Conservation (phyloP, 1,140 invertebrate species). For the Aphelenchoides besseyi region DNA sequence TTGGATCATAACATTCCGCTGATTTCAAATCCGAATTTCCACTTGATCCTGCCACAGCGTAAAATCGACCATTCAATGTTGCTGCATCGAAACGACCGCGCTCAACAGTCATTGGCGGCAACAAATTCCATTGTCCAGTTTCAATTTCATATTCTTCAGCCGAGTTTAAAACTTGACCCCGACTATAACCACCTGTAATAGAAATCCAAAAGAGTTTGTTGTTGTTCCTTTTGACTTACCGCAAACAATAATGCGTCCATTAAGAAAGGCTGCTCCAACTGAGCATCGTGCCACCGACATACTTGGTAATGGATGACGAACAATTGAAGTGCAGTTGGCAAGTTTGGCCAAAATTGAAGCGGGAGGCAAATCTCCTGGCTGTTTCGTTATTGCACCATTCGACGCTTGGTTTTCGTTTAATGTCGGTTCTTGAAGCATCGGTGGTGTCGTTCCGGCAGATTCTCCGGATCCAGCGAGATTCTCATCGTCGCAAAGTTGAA, state of each 20-base stretch:
- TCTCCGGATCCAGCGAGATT: constrained; percentile 38
- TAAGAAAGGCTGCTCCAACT: constrained; percentile 72
- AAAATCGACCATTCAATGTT: constrained; percentile 71
- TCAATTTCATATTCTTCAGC: constrained; percentile 74
- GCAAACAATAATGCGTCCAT: constrained; percentile 73
- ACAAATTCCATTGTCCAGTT: constrained; percentile 71
- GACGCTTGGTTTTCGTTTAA: constrained; percentile 15
- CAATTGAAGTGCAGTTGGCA: constrained; percentile 42
- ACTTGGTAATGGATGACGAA: constrained; percentile 69
- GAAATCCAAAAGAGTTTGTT: neutral
- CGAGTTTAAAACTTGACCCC: constrained; percentile 75
- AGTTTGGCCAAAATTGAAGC: constrained; percentile 32
- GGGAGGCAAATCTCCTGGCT: constrained; percentile 15
- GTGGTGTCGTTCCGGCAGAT: constrained; percentile 2
- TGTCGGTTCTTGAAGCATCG: neutral
- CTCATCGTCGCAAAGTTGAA: constrained; percentile 58
- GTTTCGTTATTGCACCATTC: constrained; percentile 13
- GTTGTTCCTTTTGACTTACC: no score
- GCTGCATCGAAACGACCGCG: constrained; percentile 75
- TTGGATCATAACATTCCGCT: constrained; percentile 70
- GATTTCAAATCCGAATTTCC: constrained; percentile 73
- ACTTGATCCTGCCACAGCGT: constrained; percentile 75
- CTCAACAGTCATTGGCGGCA: constrained; percentile 72
- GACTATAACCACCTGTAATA: constrained; percentile 76
- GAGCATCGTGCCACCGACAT: constrained; percentile 74